Percentiles rank a stretch among this genome's conserved stretches.
phyloP scores from a whole-genome alignment of 2,888 invertebrate genomes.

The Timema podura region DNA sequence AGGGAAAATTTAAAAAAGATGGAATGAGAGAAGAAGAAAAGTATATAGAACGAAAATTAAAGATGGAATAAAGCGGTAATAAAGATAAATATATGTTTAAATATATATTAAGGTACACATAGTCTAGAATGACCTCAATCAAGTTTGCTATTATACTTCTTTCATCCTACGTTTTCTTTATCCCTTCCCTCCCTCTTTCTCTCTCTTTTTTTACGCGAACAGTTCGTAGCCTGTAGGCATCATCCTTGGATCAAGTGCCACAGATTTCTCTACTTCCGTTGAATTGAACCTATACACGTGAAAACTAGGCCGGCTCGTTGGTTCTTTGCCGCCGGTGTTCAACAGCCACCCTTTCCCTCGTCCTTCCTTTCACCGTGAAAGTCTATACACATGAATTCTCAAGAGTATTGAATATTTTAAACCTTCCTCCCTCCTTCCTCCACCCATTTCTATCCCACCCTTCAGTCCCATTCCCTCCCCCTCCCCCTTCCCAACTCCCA shows the following conservation, averaged over 20 bases:
- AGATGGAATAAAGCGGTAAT: no score
- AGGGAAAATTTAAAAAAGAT: no score
- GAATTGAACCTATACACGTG: constrained; percentile 18
- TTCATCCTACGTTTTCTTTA: neutral
- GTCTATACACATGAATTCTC: constrained; percentile 18
- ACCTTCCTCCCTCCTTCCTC: constrained; percentile 13
- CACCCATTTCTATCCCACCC: no score
- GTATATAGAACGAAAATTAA: no score
- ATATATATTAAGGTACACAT: no score
- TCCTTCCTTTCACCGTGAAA: constrained; percentile 7
- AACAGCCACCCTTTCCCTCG: neutral
- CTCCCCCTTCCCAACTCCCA: constrained; percentile 11
- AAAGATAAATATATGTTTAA: no score
- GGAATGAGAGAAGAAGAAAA: no score
- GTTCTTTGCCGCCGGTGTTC: constrained; percentile 9
- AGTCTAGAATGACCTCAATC: constrained; percentile 10
- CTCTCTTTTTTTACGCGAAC: constrained; percentile 4
- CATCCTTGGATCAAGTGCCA: constrained; percentile 7
- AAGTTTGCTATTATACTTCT: constrained; percentile 16
- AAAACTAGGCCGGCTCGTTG: constrained; percentile 10
- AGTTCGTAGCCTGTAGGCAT: constrained; percentile 12
- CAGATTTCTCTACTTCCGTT: constrained; percentile 14
- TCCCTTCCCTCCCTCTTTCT: neutral
- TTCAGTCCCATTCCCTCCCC: constrained; percentile 17
- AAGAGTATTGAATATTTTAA: constrained; percentile 28